Evolutionary conservation across 23 tunicate genomes (phyloP), one percentile per base, ranked within the genome.

Genomic region (Phallusia fumigata): DNA sequence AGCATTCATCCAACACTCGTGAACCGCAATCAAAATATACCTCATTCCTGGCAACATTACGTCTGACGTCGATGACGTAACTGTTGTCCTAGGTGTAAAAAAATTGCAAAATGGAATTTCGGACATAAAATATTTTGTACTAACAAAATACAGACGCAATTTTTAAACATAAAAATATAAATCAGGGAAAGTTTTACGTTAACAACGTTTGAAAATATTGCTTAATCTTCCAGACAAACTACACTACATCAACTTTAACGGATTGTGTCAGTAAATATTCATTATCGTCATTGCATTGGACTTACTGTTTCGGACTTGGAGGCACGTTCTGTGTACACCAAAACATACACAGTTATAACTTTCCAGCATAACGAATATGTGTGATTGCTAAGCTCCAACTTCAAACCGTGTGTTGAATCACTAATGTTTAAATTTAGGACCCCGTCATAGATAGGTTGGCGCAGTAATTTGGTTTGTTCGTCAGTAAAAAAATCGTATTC

Each of bases 291-390:
- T 31, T 30, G 5, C 81, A 21, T 40, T 11, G 34, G 35, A 77
- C 30, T 45, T 77, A 35, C 83, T 45, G n/a, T 53, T 19, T 31
- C 12, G 19, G 35, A 35, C 15, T 8, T 35, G 31, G 75, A 53
- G 8, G 85, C 31, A 1, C 64, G 64, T 31, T 44, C 64, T 31
- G 80, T 75, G n/a, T 89, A 83, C 11, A 64, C 88, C 26, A 84
- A 36, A 19, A 73, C 88, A 64, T 65, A 78, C 18, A 90, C 30
- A 13, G 44, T 64, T 21, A 74, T 74, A 0, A n/a, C n/a, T 65
- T 90, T 90, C 95, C 95, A 90, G 49, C 95, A 90, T 64, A 78
- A 84, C 16, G 28, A 64, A 78, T 50, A 78, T 16, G 87, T 83
- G 26, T 50, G 79, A 26, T 19, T 30, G 52, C 74, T 80, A 18